phyloP scores from a whole-genome alignment of 2,113 vertebrate species.

The Scalopus aquaticus region DNA sequence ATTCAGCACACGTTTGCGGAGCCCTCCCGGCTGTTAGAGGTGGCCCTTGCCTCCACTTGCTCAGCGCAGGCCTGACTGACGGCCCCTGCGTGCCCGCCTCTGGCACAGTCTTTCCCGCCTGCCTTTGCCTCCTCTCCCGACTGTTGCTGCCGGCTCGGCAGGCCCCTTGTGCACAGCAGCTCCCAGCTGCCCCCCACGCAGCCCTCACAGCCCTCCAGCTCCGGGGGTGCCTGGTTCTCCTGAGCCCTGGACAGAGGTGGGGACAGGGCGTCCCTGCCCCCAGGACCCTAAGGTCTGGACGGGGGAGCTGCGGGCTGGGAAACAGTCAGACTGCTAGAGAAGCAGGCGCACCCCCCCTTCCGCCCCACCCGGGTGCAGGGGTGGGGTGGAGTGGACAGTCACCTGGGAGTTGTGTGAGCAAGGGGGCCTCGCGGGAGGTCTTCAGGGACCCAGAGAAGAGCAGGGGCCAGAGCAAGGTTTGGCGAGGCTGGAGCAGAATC shows the following conservation, averaged over 20 bases:
- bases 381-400: not conserved
- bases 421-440: not conserved
- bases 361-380: no score
- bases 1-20: constrained; percentile 13
- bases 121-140: not conserved
- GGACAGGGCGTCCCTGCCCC: not conserved
- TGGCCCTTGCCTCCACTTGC: constrained; percentile 21
- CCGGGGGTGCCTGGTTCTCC: not conserved
- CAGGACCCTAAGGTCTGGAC: not conserved
- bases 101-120: not conserved
- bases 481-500: not conserved
- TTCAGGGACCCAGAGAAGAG: not conserved
- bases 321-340: not conserved
- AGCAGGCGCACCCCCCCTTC: no score
- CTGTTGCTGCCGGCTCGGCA: not conserved
- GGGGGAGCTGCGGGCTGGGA: not conserved
- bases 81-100: not conserved
- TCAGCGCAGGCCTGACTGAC: not conserved
- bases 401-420: not conserved
- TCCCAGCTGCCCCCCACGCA: not conserved
- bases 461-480: not conserved
- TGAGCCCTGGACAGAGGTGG: not conserved
- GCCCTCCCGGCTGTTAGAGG: not conserved
- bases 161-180: not conserved
- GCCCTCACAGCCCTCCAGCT: not conserved